Percentiles rank a stretch among this genome's conserved stretches.
Conservation (phyloP, 2,888 invertebrate species). For the Rotaria macrura region DNA sequence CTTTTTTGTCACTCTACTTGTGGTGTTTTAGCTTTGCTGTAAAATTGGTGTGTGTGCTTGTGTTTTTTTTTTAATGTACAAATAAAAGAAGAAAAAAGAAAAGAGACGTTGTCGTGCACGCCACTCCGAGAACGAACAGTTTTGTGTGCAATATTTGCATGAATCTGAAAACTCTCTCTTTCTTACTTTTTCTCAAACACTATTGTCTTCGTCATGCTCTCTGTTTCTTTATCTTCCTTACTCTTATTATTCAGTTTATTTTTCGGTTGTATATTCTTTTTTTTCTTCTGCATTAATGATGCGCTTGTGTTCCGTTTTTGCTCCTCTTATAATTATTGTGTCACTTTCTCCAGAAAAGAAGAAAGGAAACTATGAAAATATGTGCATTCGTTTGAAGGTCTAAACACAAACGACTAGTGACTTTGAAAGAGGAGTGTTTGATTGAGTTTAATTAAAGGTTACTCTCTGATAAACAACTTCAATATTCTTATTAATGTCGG, state of each 20-base stretch:
- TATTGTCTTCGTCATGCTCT: neutral
- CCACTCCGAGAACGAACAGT: conserved; percentile 9
- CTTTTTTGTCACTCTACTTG: neutral
- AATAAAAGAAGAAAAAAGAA: neutral
- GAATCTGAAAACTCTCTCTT: neutral
- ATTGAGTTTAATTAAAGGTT: no score
- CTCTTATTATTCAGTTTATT: neutral
- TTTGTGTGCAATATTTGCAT: conserved; percentile 12
- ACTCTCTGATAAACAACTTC: no score
- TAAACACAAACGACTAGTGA: no score
- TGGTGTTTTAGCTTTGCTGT: conserved; percentile 8
- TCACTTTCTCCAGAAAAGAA: neutral
- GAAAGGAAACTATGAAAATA: neutral
- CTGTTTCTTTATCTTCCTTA: neutral
- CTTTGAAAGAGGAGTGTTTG: no score
- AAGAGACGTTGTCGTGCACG: conserved; percentile 3
- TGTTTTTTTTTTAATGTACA: neutral
- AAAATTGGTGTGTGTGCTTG: neutral
- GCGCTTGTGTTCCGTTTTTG: neutral
- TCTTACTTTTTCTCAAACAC: neutral
- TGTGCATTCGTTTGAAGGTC: neutral
- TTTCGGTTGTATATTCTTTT: conserved; percentile 8
- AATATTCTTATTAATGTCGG: no score
- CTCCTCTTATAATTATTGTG: neutral
- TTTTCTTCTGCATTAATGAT: neutral